Evolutionary conservation across 2,888 invertebrate genomes (phyloP), one percentile per base, ranked within the genome.

Genomic region (Clanis bilineata): DNA sequence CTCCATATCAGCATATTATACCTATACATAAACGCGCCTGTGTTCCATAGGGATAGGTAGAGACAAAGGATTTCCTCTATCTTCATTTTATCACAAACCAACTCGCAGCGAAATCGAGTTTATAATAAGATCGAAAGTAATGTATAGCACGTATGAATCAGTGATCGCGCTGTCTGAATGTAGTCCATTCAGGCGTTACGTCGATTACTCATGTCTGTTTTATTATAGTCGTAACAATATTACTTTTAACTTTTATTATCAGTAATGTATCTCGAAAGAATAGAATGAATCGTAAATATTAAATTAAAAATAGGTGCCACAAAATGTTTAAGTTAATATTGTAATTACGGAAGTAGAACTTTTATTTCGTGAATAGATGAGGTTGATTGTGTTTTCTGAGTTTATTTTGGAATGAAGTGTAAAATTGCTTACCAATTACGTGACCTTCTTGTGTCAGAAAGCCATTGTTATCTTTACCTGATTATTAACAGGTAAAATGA

Each of bases 131-230:
- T 32, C 51, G 18, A 51, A 51, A 51, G 32, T 32, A 51, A 51
- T 51, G 32, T 51, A 51, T 51, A 15, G 47, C 47, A 32, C 25
- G 47, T 28, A 47, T 51, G 51, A 51, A 28, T 51, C 51, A 51
- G 32, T 51, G 51, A 51, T 18, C 51, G 44, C 41, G 18, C 18
- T 18, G 41, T 18, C 32, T 32, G 32, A 51, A 51, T 18, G 51
- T 32, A 51, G 32, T 51, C 9, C 51, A 51, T 51, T 51, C 51
- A 51, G 51, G 15, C 15, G 28, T 28, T 15, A 47, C 18, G 51
- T 18, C 51, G 28, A 51, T 51, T 18, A 32, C 28, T 51, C 51
- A 51, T 28, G 3, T 51, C 51, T n/a, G 9, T 47, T 45, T 47
- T 51, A 32, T 32, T 32, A 18, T 51, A 51, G 51, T 51, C 28